These are phyloP conservation scores for Galaxea fascicularis DNA, from an alignment of 92 coral and sea anemone genomes.

Conservation along the genomic window DNA sequence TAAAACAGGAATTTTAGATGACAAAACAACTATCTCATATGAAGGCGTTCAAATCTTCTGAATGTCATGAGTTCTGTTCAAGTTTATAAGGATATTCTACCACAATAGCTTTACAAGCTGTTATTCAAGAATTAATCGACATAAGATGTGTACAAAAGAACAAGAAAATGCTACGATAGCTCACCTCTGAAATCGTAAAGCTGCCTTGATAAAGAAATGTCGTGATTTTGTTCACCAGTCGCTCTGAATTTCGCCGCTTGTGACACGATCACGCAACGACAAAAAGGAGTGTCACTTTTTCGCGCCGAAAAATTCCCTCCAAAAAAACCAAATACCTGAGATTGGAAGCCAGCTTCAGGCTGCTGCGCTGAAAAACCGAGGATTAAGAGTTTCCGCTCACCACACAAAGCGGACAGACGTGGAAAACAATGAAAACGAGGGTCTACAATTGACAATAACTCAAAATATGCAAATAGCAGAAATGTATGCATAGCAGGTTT, in stretches of 20 bases:
- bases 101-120: neutral
- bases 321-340: neutral
- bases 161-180: conserved; percentile 8
- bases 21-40: neutral
- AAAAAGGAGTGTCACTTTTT: neutral
- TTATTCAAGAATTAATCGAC: neutral
- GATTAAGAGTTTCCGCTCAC: neutral
- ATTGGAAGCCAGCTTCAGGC: neutral
- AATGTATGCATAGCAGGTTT: conserved; percentile 16
- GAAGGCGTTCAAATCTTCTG: neutral
- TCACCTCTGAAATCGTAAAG: conserved; percentile 20
- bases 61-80: conserved; percentile 18
- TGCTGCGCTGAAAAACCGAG: neutral
- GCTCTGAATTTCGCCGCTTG: conserved; percentile 8
- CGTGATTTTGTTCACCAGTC: conserved; percentile 15
- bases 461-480: conserved; percentile 22
- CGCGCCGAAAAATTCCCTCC: conserved; percentile 2
- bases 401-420: conserved; percentile 4
- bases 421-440: neutral
- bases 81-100: neutral
- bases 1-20: neutral
- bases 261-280: conserved; percentile 33
- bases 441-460: conserved; percentile 2
- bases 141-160: neutral
- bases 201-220: neutral